A percentile compares a stretch with the other conserved stretches of the same genome.
These are phyloP conservation scores for Camelus bactrianus DNA, from an alignment of 2,113 vertebrate species.

Conservation along the genomic window DNA sequence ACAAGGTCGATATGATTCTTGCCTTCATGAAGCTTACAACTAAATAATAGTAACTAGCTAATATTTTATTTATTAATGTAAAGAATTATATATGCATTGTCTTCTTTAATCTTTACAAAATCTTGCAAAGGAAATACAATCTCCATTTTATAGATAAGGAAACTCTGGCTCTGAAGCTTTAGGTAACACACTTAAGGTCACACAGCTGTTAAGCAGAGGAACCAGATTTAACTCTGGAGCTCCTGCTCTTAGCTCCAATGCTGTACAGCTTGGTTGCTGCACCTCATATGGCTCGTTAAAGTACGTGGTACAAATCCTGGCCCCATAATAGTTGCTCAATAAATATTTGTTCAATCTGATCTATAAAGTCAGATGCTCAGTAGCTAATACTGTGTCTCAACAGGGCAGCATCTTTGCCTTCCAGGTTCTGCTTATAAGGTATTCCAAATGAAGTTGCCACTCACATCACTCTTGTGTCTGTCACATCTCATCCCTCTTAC, in stretches of 20 bases:
- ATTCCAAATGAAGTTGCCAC: background rate
- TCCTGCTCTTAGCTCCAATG: background rate
- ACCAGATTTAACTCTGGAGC: constrained; percentile 22
- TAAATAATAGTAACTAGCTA: constrained; percentile 45
- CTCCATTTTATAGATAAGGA: constrained; percentile 19
- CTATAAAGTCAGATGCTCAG: background rate
- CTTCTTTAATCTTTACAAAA: constrained; percentile 16
- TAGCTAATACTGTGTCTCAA: background rate
- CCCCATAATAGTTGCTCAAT: background rate
- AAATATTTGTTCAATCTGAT: constrained; percentile 49
- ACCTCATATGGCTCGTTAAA: background rate
- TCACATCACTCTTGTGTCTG: background rate
- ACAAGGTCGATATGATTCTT: constrained; percentile 17
- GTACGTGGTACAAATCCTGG: background rate
- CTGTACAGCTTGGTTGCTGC: background rate
- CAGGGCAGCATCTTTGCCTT: background rate
- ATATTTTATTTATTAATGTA: background rate
- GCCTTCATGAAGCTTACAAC: background rate
- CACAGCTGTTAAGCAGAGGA: background rate
- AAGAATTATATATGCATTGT: background rate
- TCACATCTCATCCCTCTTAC: background rate
- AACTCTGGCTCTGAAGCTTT: constrained; percentile 29
- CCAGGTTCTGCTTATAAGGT: background rate
- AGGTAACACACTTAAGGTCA: background rate
- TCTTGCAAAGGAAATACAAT: constrained; percentile 28